Base-by-base conservation (phyloP, 2,888 invertebrate genomes). In the Chrysodeixis includens region DNA sequence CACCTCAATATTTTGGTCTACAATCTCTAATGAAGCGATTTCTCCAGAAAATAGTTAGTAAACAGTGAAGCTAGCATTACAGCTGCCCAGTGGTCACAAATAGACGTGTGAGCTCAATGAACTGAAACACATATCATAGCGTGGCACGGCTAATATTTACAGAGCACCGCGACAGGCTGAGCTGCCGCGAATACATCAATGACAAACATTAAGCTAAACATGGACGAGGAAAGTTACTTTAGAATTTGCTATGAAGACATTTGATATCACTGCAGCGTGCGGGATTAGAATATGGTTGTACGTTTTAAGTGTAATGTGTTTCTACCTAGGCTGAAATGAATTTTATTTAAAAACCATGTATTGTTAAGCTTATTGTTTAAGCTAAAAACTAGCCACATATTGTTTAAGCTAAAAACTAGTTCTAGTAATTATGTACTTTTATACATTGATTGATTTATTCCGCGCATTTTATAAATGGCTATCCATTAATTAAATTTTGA, bases 61-160 rank as follows among this genome's bases (percentile, higher is more conserved):
- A 62, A 86, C 71, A 74, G 14, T 18, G 22, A 32, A 66, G 49
- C 60, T 66, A 26, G 88, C 83, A 83, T 81, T 76, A 78, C 77
- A 85, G 85, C 86, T 88, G 90, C 84, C 86, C 82, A 83, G 85
- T 80, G 82, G 86, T 87, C 86, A 82, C 90, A 92, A 92, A 93
- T 93, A 93, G 92, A 90, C 85, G 82, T 76, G 74, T 81, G 86
- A 62, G 82, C 82, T 84, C 92, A 92, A 90, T 90, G 93, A 93
- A 93, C 93, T 90, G 88, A 76, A 82, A 80, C 80, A 82, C 78
- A 86, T 85, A 86, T 84, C 86, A 86, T 86, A 81, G 78, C 79
- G 74, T 74, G 65, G 79, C 79, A 73, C 82, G 80, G 86, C 90
- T 89, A 92, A 93, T 93, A 91, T 93, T 92, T 92, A 90, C 91